These are phyloP conservation scores for Trachelus troglodyta DNA, from an alignment of 2,888 invertebrate species.

Conservation along the genomic window DNA sequence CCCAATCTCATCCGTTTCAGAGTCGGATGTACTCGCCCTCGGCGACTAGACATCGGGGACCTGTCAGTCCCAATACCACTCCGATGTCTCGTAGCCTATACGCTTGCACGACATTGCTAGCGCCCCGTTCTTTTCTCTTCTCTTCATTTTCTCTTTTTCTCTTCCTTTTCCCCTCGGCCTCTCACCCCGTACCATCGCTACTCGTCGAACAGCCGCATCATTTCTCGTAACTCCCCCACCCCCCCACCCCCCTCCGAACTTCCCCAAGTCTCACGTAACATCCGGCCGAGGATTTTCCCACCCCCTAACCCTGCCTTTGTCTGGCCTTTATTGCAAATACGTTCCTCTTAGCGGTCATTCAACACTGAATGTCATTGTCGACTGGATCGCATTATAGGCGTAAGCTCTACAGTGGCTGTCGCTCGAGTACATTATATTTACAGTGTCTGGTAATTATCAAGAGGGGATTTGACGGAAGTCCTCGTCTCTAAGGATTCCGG, in stretches of 20 bases:
- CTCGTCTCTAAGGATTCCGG: neutral
- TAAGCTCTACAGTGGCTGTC: neutral
- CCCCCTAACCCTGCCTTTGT: slow-evolving; percentile 13
- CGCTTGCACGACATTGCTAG: neutral
- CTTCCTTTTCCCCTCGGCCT: slow-evolving; percentile 21
- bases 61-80: slow-evolving; percentile 22
- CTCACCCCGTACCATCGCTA: neutral
- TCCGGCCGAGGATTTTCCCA: slow-evolving; percentile 1
- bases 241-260: neutral
- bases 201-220: neutral
- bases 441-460: neutral
- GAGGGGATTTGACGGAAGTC: neutral
- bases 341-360: slow-evolving; percentile 39
- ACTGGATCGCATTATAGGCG: slow-evolving; percentile 36
- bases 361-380: slow-evolving; percentile 43
- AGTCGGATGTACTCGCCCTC: slow-evolving; percentile 11
- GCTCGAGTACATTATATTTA: neutral
- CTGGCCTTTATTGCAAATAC: slow-evolving; percentile 20
- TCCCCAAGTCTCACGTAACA: neutral
- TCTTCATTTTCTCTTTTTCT: slow-evolving; percentile 21
- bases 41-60: slow-evolving; percentile 18
- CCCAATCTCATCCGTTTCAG: neutral
- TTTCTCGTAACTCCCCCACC: neutral
- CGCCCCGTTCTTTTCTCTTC: slow-evolving; percentile 4
- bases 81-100: neutral